phyloP scores from a whole-genome alignment of 2,888 invertebrate species.

The Halocaridina rubra region DNA sequence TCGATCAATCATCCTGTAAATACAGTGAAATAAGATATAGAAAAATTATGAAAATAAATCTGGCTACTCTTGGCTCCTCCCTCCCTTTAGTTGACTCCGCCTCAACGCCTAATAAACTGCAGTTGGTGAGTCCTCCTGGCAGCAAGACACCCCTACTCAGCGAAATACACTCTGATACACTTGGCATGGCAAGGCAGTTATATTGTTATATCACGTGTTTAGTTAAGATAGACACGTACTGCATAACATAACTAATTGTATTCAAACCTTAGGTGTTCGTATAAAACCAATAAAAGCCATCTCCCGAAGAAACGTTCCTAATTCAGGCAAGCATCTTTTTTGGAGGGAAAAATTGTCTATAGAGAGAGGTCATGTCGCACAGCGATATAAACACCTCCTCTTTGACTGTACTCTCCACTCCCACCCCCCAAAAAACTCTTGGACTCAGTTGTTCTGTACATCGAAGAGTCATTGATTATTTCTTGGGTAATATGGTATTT shows the following conservation, averaged over 20 bases:
- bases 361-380: constrained; percentile 14
- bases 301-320: background rate
- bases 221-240: constrained; percentile 56
- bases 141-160: constrained; percentile 32
- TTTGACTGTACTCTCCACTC: no score
- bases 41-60: constrained; percentile 41
- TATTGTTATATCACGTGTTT: constrained; percentile 51
- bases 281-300: background rate
- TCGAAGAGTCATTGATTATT: constrained; percentile 56
- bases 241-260: constrained; percentile 39
- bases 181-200: constrained; percentile 50
- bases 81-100: constrained; percentile 48
- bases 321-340: no score
- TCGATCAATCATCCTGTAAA: no score
- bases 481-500: constrained; percentile 52
- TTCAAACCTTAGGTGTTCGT: background rate
- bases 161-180: constrained; percentile 59
- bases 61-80: constrained; percentile 52
- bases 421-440: background rate
- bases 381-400: background rate
- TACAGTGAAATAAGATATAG: background rate
- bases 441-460: background rate
- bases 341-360: background rate
- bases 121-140: constrained; percentile 46
- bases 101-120: constrained; percentile 57